Conservation (phyloP, 2,888 invertebrate species). For the Eumerus sabulonum region DNA sequence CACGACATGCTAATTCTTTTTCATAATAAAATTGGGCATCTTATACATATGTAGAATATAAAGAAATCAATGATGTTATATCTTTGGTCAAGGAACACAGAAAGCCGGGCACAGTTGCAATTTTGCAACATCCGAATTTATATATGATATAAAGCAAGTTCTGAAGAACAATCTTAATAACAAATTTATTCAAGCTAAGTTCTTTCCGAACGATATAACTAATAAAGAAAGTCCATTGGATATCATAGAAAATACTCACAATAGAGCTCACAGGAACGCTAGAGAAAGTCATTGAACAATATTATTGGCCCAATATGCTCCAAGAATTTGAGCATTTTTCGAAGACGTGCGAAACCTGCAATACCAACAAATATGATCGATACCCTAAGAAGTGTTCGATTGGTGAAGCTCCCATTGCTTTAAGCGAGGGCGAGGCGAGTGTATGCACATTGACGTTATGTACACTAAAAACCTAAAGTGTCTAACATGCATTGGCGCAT, state of each 20-base stretch:
- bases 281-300: constrained; percentile 23
- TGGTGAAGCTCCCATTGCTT: constrained; percentile 24
- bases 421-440: constrained; percentile 8
- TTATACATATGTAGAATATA: too few relatives aligned
- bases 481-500: constrained; percentile 26
- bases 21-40: too few relatives aligned
- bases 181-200: constrained; percentile 23
- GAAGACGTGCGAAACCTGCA: constrained; percentile 16
- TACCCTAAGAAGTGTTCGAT: constrained; percentile 19
- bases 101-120: too few relatives aligned
- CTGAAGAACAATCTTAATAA: constrained; percentile 29
- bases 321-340: constrained; percentile 27
- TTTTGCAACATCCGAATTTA: too few relatives aligned
- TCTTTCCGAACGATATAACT: constrained; percentile 29
- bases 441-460: constrained; percentile 13
- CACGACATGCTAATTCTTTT: too few relatives aligned
- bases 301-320: constrained; percentile 43
- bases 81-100: too few relatives aligned
- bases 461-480: constrained; percentile 17
- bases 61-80: too few relatives aligned
- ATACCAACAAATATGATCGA: constrained; percentile 30
- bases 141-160: too few relatives aligned
- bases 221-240: constrained; percentile 20
- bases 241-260: constrained; percentile 22
- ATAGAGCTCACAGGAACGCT: constrained; percentile 22